Percentiles rank a stretch among this genome's conserved stretches.
Evolutionary conservation across 2,888 invertebrate genomes (phyloP).

Genomic region (Scaptomyza tumidula): DNA sequence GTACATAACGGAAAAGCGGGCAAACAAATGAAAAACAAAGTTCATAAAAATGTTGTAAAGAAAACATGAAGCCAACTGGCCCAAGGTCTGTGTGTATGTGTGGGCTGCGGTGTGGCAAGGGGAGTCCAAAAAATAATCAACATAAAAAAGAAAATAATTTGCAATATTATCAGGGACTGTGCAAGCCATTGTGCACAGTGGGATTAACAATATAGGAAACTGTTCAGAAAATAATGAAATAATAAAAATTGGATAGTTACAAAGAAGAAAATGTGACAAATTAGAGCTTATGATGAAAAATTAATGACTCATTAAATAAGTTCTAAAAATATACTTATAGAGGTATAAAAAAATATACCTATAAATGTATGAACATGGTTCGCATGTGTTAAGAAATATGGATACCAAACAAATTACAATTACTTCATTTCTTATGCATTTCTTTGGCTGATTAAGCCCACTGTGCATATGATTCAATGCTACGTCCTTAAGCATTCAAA

Average conservation of each 20-base stretch:
- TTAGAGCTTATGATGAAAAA: too few relatives aligned
- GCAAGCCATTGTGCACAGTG: constrained; percentile 52
- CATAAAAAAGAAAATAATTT: constrained; percentile 81
- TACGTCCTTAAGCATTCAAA: constrained; percentile 16
- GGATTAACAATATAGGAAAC: not conserved
- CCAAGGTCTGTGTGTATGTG: constrained; percentile 41
- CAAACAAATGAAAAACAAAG: constrained; percentile 75
- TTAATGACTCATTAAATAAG: too few relatives aligned
- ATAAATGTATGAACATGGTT: too few relatives aligned
- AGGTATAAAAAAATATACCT: too few relatives aligned
- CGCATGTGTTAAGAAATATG: too few relatives aligned
- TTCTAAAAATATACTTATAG: too few relatives aligned
- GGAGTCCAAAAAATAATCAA: constrained; percentile 74
- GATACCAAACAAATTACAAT: not conserved
- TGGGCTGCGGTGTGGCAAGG: constrained; percentile 12
- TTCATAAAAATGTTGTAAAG: constrained; percentile 78
- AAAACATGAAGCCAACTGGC: constrained; percentile 25
- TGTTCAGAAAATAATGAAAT: not conserved
- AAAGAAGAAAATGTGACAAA: not conserved
- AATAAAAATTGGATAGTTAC: not conserved
- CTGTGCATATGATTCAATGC: constrained; percentile 25
- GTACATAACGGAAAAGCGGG: constrained; percentile 37
- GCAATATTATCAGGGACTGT: constrained; percentile 76
- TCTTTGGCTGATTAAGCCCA: not conserved
- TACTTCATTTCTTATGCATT: too few relatives aligned